phyloP scores from a whole-genome alignment of 2,888 invertebrate genomes.

The Zygothrica quintamaculata region DNA sequence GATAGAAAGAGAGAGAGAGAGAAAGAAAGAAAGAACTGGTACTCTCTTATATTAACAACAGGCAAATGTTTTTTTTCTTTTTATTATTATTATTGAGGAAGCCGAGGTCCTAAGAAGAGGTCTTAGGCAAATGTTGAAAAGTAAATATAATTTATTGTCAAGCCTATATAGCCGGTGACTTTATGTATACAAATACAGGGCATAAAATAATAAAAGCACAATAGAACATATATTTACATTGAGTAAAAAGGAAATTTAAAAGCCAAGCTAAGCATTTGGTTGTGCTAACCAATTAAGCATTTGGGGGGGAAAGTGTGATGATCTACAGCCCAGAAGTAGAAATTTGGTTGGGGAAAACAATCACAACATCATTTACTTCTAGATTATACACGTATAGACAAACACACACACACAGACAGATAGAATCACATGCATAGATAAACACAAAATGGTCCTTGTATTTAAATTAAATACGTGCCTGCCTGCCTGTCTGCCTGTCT shows the following conservation, averaged over 20 bases:
- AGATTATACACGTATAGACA: slow-evolving; percentile 31
- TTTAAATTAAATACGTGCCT: slow-evolving; percentile 69
- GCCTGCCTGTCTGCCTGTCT: background rate
- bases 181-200: background rate
- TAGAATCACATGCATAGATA: background rate
- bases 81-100: no score
- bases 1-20: no score
- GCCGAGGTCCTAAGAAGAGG: no score
- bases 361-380: slow-evolving; percentile 52
- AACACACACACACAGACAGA: slow-evolving; percentile 9
- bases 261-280: slow-evolving; percentile 24
- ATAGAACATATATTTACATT: background rate
- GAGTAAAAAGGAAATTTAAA: slow-evolving; percentile 27
- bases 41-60: no score
- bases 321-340: slow-evolving; percentile 2
- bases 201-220: slow-evolving; percentile 2
- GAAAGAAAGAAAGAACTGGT: no score
- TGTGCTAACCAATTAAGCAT: slow-evolving; percentile 24
- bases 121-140: no score
- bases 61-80: no score
- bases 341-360: slow-evolving; percentile 20
- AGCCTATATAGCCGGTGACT: no score
- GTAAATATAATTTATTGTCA: no score
- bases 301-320: slow-evolving; percentile 9
- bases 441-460: slow-evolving; percentile 16